Base-by-base conservation (phyloP, 1,140 invertebrate species). In the Medauroidea extradentata region DNA sequence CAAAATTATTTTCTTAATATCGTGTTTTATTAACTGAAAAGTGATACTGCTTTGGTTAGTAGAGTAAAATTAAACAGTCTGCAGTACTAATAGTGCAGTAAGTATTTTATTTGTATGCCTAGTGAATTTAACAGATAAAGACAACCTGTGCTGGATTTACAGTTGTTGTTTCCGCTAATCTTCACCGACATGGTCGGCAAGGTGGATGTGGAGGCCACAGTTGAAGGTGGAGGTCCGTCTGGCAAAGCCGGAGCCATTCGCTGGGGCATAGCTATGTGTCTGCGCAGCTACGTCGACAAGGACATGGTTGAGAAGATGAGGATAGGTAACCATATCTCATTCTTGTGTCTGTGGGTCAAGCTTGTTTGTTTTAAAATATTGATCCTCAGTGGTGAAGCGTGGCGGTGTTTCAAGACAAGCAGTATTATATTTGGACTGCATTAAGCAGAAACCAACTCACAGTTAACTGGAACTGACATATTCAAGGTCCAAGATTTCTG, bases 111-210 rank as follows among this genome's bases (percentile, higher is more conserved):
- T n/a, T n/a, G n/a, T n/a, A n/a, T n/a, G n/a, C n/a, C n/a, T n/a
- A n/a, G n/a, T n/a, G n/a, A n/a, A n/a, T n/a, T n/a, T n/a, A n/a
- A n/a, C n/a, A n/a, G n/a, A n/a, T n/a, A n/a, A n/a, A n/a, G n/a
- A n/a, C n/a, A n/a, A n/a, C n/a, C n/a, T n/a, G n/a, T n/a, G n/a
- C n/a, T n/a, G n/a, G n/a, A n/a, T n/a, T 55, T 73, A 43, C 78
- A 92, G 83, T 65, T 97, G 16, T 72, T 97, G 60, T 94, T 92
- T 72, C 95, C 95, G 4, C 77, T 98, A 44, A 81, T 90, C 63
- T 89, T 96, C 67, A 83, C 84, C 55, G 82, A 83, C 21, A 81
- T 91, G 81, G 67, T 88, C 49, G 81, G 85, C 29, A 78, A 85
- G 73, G 89, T 97, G 25, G 94, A 98, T 77, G 75, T 98, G 16